phyloP scores from a whole-genome alignment of 2,797 vertebrate species.

The Neopelma chrysocephalum region DNA sequence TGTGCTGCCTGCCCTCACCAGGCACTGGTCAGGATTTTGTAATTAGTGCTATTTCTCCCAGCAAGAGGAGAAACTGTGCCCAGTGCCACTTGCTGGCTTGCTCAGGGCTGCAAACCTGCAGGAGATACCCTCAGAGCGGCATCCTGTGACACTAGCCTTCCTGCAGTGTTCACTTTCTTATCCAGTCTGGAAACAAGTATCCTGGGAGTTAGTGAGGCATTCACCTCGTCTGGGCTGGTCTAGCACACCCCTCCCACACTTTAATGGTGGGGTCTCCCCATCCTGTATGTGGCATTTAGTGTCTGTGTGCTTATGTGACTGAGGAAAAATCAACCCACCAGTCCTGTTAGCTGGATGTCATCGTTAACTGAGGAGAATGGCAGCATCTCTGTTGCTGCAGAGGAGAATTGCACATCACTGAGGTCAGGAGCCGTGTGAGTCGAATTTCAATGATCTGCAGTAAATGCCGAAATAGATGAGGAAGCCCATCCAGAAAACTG shows the following conservation, averaged over 20 bases:
- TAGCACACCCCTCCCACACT: background rate
- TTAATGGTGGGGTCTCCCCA: fast-evolving
- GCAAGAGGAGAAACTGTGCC: background rate
- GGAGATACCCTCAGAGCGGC: background rate
- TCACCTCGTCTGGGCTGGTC: background rate
- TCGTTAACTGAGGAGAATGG: background rate
- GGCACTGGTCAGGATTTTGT: background rate
- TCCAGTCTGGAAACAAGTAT: background rate
- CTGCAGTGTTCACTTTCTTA: background rate
- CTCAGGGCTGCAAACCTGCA: background rate
- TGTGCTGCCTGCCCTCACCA: background rate
- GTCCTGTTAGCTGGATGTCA: background rate
- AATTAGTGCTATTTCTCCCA: background rate
- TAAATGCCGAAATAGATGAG: background rate
- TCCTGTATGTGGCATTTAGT: fast-evolving
- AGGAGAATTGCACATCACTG: background rate
- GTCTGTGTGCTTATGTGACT: background rate
- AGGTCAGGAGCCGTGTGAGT: background rate
- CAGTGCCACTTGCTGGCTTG: background rate
- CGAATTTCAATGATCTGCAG: conserved; percentile 36
- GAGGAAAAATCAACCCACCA: background rate
- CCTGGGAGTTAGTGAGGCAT: background rate
- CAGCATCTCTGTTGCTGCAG: background rate
- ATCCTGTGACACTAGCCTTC: background rate
- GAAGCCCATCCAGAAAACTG: conserved; percentile 3